A percentile compares a stretch with the other conserved stretches of the same genome.
Conservation (phyloP, 1,140 invertebrate genomes). For the Meteorus sp. region DNA sequence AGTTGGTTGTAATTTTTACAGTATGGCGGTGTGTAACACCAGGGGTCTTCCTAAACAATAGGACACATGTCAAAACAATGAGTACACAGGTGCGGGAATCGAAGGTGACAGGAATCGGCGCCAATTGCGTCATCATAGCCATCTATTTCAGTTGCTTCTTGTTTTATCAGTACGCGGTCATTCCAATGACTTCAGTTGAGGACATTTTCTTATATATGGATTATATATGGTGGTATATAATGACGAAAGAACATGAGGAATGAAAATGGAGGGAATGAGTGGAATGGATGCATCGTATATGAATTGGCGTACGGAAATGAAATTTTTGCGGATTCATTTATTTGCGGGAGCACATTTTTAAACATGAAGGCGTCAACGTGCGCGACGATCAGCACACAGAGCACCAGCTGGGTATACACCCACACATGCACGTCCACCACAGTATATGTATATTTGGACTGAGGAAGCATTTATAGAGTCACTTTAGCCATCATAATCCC, state of each 20-base stretch:
- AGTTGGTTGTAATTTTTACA: background rate
- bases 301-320: background rate
- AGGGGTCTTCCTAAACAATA: conserved; percentile 36
- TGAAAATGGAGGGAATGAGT: too few species aligned
- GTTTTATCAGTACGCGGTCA: background rate
- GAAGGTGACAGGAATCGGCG: conserved; percentile 10
- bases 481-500: conserved; percentile 3
- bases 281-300: too few species aligned
- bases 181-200: too few species aligned
- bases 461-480: conserved; percentile 4
- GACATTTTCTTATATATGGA: too few species aligned
- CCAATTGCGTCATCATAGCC: background rate
- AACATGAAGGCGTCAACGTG: background rate
- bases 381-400: conserved; percentile 3
- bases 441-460: too few species aligned
- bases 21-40: background rate
- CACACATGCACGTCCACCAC: background rate
- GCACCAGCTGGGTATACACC: conserved; percentile 6
- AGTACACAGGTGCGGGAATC: conserved; percentile 46
- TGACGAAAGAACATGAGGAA: too few species aligned
- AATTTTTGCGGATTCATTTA: background rate
- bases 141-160: background rate
- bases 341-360: background rate
- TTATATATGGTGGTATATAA: too few species aligned
- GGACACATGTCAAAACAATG: conserved; percentile 58